Conservation (phyloP, 2,113 vertebrate species). For the Mungos mungo region DNA sequence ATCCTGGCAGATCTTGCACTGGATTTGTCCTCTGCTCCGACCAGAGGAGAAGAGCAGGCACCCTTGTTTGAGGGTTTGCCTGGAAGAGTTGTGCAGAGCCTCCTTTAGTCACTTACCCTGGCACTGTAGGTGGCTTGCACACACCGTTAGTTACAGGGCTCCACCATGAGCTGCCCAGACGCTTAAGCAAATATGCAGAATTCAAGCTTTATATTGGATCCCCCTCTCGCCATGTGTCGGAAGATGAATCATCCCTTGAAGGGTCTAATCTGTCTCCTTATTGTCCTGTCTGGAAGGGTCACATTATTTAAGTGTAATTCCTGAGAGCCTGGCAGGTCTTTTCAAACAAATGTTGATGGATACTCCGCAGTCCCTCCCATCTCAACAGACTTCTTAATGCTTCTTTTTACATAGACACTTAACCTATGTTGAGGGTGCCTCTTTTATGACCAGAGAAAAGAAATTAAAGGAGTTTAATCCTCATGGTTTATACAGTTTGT, state of each 20-base stretch:
- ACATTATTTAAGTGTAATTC: conserved; percentile 76
- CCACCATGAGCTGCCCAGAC: not conserved
- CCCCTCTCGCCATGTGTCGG: not conserved
- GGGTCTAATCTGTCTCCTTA: conserved; percentile 70
- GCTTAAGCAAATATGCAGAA: conserved; percentile 41
- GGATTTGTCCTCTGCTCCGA: not conserved
- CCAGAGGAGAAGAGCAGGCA: not conserved
- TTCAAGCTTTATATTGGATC: not conserved
- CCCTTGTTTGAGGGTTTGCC: not conserved
- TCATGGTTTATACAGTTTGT: conserved; percentile 18
- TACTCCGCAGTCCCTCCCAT: conserved; percentile 59
- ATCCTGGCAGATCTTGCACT: not conserved
- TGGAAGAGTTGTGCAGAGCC: not conserved
- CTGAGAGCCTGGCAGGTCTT: conserved; percentile 71
- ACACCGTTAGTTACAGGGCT: not conserved
- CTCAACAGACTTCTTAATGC: conserved; percentile 57
- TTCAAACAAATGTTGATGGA: conserved; percentile 77
- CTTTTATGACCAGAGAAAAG: conserved; percentile 66
- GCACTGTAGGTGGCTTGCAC: not conserved
- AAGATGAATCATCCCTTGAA: conserved; percentile 70
- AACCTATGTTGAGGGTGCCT: conserved; percentile 62
- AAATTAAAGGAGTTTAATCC: conserved; percentile 63
- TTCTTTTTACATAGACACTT: conserved; percentile 62
- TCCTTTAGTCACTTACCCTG: not conserved
- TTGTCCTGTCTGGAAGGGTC: conserved; percentile 69